These are phyloP conservation scores for Mercenaria mercenaria DNA, from an alignment of 1,140 invertebrate genomes.

Conservation along the genomic window DNA sequence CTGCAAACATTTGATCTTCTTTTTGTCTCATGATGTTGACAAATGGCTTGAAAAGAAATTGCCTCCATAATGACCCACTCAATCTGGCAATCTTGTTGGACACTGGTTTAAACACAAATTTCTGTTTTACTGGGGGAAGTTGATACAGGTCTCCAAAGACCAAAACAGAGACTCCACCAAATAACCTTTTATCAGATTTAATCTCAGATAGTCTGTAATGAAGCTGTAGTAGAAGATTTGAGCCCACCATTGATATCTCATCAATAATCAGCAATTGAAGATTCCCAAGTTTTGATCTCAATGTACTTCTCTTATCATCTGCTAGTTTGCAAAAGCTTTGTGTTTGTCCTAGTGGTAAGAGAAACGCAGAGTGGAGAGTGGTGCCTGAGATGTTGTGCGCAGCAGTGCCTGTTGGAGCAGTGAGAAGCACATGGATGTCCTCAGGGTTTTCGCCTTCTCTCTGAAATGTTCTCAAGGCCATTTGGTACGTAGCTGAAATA, in stretches of 20 bases:
- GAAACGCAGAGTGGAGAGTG: slow-evolving; percentile 28
- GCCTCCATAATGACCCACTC: not conserved
- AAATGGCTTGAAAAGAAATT: not conserved
- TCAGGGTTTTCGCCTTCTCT: slow-evolving; percentile 15
- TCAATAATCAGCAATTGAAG: slow-evolving; percentile 15
- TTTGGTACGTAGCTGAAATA: not conserved
- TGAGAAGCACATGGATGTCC: slow-evolving; percentile 19
- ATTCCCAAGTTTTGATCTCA: slow-evolving; percentile 2
- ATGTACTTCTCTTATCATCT: slow-evolving; percentile 28
- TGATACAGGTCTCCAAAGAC: slow-evolving; percentile 5
- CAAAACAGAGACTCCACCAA: slow-evolving; percentile 13
- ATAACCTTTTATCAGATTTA: not conserved
- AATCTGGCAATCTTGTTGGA: not conserved
- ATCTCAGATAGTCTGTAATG: slow-evolving; percentile 10
- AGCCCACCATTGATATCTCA: slow-evolving; percentile 34
- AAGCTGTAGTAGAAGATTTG: not conserved
- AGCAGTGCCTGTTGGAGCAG: slow-evolving; percentile 31
- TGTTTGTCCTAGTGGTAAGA: slow-evolving; percentile 22
- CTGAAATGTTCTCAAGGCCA: slow-evolving; percentile 36
- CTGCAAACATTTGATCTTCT: slow-evolving; percentile 14
- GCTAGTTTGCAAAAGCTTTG: not conserved
- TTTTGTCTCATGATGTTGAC: slow-evolving; percentile 4
- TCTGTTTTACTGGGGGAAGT: slow-evolving; percentile 12
- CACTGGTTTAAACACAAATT: not conserved
- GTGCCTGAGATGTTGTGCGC: slow-evolving; percentile 20